phyloP scores from a whole-genome alignment of 2,113 vertebrate species.

The Pseudopodoces humilis region DNA sequence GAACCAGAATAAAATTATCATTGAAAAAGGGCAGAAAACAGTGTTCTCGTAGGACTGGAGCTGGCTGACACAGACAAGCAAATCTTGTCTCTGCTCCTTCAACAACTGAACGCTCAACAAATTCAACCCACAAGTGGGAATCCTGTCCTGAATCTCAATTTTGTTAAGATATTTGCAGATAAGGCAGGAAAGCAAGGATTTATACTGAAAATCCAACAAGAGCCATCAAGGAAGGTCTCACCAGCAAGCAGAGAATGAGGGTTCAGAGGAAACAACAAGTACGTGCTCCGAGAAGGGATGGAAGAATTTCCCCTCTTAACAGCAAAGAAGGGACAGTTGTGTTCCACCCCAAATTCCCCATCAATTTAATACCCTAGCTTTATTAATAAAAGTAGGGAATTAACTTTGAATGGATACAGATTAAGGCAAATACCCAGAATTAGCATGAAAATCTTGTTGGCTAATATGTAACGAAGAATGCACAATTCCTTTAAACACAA shows the following conservation, averaged over 20 bases:
- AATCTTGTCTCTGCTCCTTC: not conserved
- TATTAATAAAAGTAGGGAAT: not conserved
- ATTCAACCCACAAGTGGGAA: not conserved
- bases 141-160: not conserved
- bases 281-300: not conserved
- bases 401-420: not conserved
- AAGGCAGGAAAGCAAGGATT: not conserved
- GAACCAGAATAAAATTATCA: not conserved
- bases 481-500: slow-evolving; percentile 12
- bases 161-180: not conserved
- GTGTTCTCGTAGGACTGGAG: not conserved
- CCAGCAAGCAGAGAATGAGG: not conserved
- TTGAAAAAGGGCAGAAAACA: not conserved
- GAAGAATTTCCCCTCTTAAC: not conserved
- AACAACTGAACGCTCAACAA: not conserved
- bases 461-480: slow-evolving; percentile 2
- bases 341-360: not conserved
- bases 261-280: not conserved
- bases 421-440: not conserved
- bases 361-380: not conserved
- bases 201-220: not conserved
- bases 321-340: not conserved
- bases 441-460: not conserved
- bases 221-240: not conserved
- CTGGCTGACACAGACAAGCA: not conserved